phyloP scores from a whole-genome alignment of 2,113 vertebrate species.

The Psittacara wagleri region DNA sequence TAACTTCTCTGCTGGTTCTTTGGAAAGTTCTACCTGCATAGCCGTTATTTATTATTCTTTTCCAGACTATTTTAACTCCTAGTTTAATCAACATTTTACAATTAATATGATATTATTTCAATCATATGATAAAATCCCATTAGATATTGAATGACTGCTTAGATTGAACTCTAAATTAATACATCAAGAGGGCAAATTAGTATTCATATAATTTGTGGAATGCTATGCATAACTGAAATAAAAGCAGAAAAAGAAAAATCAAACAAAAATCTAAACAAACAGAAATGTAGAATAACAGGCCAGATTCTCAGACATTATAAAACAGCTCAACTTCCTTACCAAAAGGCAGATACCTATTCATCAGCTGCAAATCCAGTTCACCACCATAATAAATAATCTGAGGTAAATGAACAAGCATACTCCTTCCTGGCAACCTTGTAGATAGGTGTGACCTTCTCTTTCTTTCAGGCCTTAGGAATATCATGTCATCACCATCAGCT shows the following conservation, averaged over 20 bases:
- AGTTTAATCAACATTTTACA: background rate
- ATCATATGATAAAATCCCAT: background rate
- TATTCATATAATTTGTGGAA: background rate
- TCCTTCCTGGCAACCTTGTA: background rate
- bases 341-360: background rate
- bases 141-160: background rate
- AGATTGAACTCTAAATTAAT: background rate
- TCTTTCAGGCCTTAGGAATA: background rate
- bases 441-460: background rate
- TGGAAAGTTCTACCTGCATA: background rate
- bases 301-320: background rate
- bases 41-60: background rate
- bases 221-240: background rate
- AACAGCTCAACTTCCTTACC: background rate
- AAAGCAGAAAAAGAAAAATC: background rate
- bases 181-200: background rate
- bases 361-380: background rate
- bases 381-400: background rate
- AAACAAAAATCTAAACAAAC: background rate
- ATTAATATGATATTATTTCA: background rate
- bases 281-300: background rate
- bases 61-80: background rate
- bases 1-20: background rate
- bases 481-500: background rate
- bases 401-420: background rate